These are phyloP conservation scores for Triops longicaudatus DNA, from an alignment of 1,140 invertebrate genomes.

Conservation along the genomic window DNA sequence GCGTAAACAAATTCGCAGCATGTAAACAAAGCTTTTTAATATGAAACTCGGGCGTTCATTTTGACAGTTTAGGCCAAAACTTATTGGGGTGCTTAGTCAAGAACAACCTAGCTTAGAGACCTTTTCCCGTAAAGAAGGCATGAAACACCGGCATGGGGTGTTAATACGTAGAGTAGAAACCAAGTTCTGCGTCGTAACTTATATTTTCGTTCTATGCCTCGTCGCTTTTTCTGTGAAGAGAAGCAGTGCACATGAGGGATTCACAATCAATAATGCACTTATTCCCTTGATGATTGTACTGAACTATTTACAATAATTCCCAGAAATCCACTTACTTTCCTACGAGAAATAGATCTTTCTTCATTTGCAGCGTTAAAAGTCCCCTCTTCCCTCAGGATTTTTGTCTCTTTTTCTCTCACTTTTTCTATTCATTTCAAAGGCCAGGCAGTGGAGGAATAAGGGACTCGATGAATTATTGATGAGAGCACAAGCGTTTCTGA, in stretches of 20 bases:
- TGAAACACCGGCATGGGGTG: no score
- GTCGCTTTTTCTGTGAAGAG: neutral
- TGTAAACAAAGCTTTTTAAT: no score
- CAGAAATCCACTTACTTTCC: slow-evolving; percentile 6
- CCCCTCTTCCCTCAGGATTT: neutral
- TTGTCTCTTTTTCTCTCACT: neutral
- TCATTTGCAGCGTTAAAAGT: neutral
- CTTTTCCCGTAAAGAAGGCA: no score
- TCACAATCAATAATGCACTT: neutral
- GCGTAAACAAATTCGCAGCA: no score
- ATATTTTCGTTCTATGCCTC: neutral
- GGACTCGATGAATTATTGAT: neutral
- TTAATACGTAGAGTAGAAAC: no score
- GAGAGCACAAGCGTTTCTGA: slow-evolving; percentile 7
- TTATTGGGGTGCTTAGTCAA: no score
- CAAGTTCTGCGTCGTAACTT: no score
- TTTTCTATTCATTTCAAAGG: neutral
- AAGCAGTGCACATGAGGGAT: neutral
- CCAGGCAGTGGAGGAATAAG: neutral
- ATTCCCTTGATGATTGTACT: neutral
- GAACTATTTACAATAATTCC: neutral
- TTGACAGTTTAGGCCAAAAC: no score
- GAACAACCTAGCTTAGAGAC: no score
- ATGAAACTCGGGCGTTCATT: no score
- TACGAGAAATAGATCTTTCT: neutral